Evolutionary conservation across 2,113 vertebrate genomes (phyloP), one percentile per base, ranked within the genome.

Genomic region (Apteryx owenii): DNA sequence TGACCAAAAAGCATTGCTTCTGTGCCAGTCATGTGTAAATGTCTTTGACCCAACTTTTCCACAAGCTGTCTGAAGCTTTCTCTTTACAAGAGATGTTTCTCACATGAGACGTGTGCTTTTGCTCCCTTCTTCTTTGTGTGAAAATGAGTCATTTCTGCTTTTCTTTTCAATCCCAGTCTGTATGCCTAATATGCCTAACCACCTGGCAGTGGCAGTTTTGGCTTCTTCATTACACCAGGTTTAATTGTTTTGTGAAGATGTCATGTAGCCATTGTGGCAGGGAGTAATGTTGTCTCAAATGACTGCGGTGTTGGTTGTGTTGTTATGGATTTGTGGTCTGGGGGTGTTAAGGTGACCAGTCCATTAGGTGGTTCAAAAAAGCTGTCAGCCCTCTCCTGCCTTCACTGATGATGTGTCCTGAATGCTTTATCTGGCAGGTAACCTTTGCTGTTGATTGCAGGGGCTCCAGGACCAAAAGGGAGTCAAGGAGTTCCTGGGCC

Each of bases 401-500:
- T 64, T 33, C 10, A 44, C 20, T 70, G 81, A 68, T 81, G 8
- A 85, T 23, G 1, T 22, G 4, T 70, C 8, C 16, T 50, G 46
- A 83, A 83, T 38, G 22, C 62, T 65, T 70, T 77, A 26, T 6
- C 22, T 86, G 22, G 26, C 29, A 72, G 2, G 5, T 92, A 89
- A 93, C 46, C 12, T 91, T 95, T 93, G 95, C 7, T 68, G 95
- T 95, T 68, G 25, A 56, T 98, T 98, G 56, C 95, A 99, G 99
- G 99, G 61, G 98, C 98, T 61, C 98, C 98, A 66, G 99, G 99
- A 98, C 98, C 98, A 38, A 98, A 99, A 88, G 99, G 99, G 64
- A 98, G 98, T 81, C 96, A 98, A 23, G 99, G 99, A 88, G 97
- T 97, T 80, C 96, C 98, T 29, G 99, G 99, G n/a, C 93, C 96